phyloP scores from a whole-genome alignment of 2,113 vertebrate genomes.

The Carollia perspicillata region DNA sequence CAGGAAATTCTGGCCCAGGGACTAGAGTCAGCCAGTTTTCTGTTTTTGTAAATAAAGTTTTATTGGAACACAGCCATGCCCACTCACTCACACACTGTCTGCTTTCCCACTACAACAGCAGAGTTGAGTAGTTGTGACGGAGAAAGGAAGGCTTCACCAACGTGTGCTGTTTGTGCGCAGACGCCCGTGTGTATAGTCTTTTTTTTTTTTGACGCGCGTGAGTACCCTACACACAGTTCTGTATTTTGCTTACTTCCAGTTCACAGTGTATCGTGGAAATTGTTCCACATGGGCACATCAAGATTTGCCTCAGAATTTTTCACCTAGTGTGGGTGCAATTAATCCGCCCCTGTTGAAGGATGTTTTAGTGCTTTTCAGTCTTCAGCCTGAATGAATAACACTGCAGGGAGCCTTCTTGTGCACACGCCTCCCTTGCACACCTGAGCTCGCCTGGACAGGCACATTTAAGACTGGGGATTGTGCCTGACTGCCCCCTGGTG shows the following conservation, averaged over 20 bases:
- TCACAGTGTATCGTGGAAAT: neutral
- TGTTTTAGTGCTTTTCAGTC: neutral
- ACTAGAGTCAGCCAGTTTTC: neutral
- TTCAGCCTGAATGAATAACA: neutral
- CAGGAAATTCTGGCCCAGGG: neutral
- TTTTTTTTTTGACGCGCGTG: neutral
- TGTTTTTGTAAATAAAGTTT: constrained; percentile 10
- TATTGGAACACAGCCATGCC: neutral
- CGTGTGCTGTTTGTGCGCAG: neutral
- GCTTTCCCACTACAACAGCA: neutral
- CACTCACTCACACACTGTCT: neutral
- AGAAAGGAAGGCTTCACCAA: neutral
- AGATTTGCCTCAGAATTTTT: neutral
- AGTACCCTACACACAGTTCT: neutral
- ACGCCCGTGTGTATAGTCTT: neutral
- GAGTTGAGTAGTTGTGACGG: neutral
- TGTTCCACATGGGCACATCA: neutral
- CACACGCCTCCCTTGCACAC: neutral
- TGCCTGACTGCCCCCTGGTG: neutral
- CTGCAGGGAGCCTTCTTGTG: neutral
- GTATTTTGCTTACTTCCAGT: neutral
- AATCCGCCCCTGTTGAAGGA: neutral
- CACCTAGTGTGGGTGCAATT: neutral
- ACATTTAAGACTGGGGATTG: neutral
- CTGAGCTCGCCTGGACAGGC: neutral